These are phyloP conservation scores for Gallinago undulata DNA, from an alignment of 2,113 vertebrate species.

Conservation along the genomic window DNA sequence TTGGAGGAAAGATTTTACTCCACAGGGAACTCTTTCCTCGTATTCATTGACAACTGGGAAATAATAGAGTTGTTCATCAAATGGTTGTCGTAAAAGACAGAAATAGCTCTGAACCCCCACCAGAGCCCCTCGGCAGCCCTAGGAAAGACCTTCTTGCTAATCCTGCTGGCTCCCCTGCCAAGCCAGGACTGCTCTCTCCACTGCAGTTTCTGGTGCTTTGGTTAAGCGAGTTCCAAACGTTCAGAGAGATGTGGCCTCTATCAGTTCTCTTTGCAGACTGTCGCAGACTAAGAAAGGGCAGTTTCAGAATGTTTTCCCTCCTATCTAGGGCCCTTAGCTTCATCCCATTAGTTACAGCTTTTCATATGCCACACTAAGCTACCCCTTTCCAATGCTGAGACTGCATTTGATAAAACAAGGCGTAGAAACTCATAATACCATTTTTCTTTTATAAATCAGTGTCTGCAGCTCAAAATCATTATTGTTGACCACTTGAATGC, in stretches of 20 bases:
- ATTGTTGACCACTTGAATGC: not conserved
- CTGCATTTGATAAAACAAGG: not conserved
- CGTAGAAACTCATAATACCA: not conserved
- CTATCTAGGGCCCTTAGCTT: not conserved
- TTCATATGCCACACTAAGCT: not conserved
- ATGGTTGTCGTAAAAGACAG: not conserved
- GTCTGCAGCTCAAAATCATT: not conserved
- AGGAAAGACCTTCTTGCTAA: not conserved
- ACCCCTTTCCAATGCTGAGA: not conserved
- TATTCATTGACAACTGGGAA: not conserved
- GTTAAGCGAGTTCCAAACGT: not conserved
- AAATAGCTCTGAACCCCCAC: not conserved
- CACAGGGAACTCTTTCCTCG: not conserved
- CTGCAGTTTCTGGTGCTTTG: not conserved
- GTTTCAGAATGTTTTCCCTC: not conserved
- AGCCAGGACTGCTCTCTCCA: not conserved
- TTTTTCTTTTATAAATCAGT: not conserved
- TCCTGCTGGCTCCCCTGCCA: not conserved
- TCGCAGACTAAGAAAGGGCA: not conserved
- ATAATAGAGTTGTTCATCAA: not conserved
- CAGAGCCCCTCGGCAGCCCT: not conserved
- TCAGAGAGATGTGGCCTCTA: not conserved
- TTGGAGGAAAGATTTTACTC: not conserved
- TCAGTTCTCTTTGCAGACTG: not conserved
- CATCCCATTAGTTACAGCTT: not conserved